phyloP scores from a whole-genome alignment of 2,888 invertebrate species.

The Apeira syringaria region DNA sequence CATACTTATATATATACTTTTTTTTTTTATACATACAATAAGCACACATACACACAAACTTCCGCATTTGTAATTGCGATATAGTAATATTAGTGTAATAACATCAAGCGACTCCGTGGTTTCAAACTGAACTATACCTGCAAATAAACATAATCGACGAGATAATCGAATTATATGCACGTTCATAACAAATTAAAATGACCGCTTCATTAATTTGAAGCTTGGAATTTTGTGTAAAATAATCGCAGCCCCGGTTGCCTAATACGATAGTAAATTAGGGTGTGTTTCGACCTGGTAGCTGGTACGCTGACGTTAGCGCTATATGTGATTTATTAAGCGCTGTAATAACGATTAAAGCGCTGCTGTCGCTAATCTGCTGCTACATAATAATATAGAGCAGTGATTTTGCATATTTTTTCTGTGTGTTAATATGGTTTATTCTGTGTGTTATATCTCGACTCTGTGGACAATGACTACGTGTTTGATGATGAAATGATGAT shows the following conservation, averaged over 20 bases:
- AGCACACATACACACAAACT: too few species aligned
- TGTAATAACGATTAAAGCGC: constrained; percentile 60
- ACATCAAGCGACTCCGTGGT: too few species aligned
- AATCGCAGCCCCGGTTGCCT: constrained; percentile 48
- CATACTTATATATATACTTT: too few species aligned
- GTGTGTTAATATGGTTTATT: too few species aligned
- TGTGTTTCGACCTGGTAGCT: constrained; percentile 56
- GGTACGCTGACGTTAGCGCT: constrained; percentile 49
- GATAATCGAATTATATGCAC: constrained; percentile 37
- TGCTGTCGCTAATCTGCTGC: constrained; percentile 49
- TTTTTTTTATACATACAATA: too few species aligned
- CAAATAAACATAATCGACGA: constrained; percentile 49
- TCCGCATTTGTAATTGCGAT: too few species aligned
- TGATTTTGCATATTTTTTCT: too few species aligned
- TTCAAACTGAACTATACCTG: constrained; percentile 46
- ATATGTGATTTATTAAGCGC: constrained; percentile 56
- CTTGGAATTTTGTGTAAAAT: constrained; percentile 60
- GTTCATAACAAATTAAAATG: constrained; percentile 53
- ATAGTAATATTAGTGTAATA: too few species aligned
- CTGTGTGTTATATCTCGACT: too few species aligned
- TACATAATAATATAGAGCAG: neutral
- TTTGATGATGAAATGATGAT: too few species aligned
- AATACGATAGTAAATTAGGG: constrained; percentile 74
- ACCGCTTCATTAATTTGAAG: constrained; percentile 56
- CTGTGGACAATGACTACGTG: too few species aligned